Percentiles rank a stretch among this genome's conserved stretches.
Evolutionary conservation across 1,140 invertebrate genomes (phyloP).

Genomic region (Tachypleus tridentatus): DNA sequence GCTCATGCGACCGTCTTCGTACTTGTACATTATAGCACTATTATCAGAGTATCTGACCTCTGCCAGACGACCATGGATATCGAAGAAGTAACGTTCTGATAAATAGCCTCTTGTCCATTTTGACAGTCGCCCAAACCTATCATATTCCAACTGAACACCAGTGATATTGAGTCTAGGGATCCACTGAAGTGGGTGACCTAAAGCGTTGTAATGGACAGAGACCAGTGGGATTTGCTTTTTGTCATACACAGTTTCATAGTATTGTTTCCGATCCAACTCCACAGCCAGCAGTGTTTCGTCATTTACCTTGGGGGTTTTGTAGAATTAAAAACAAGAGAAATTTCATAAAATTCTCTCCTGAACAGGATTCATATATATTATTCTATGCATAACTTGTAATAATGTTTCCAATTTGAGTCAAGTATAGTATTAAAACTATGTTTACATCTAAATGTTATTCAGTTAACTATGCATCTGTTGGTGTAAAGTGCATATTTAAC

Average conservation of each 20-base stretch:
- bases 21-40: constrained; percentile 53
- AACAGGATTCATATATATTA: no score
- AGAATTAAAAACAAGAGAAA: constrained; percentile 6
- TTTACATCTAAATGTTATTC: no score
- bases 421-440: no score
- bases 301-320: constrained; percentile 44
- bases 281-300: constrained; percentile 55
- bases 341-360: background rate
- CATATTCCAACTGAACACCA: constrained; percentile 35
- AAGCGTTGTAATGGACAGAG: constrained; percentile 70
- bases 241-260: constrained; percentile 77
- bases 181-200: constrained; percentile 55
- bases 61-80: constrained; percentile 66
- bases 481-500: no score
- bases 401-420: no score
- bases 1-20: constrained; percentile 58
- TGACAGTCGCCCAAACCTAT: constrained; percentile 69
- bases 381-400: no score
- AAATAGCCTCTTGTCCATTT: constrained; percentile 80
- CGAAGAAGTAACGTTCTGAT: constrained; percentile 73
- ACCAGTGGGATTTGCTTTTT: constrained; percentile 63
- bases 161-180: constrained; percentile 32
- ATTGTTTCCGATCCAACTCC: constrained; percentile 77
- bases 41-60: constrained; percentile 69
- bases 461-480: no score